A percentile compares a stretch with the other conserved stretches of the same genome.
Conservation (phyloP, 2,888 invertebrate genomes). For the Uloborus plumipes region DNA sequence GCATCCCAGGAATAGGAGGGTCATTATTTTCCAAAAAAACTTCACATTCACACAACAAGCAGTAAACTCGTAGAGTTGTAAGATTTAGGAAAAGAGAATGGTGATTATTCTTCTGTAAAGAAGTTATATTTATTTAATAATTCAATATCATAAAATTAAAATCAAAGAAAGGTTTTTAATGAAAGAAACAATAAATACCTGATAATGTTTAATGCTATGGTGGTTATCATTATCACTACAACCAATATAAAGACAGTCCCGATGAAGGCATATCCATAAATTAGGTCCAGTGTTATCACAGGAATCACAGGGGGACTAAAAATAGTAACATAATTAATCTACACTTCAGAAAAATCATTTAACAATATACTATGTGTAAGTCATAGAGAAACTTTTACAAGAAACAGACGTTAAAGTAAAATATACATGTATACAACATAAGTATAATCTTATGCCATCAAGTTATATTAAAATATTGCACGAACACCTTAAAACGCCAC, state of each 20-base stretch:
- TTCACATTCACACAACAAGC: constrained; percentile 87
- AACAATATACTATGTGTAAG: not conserved
- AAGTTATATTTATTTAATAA: not conserved
- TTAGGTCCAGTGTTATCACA: constrained; percentile 83
- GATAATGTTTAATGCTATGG: constrained; percentile 86
- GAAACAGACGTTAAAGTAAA: not conserved
- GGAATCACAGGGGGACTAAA: constrained; percentile 76
- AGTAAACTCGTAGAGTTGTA: constrained; percentile 88
- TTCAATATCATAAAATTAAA: not conserved
- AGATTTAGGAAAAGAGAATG: constrained; percentile 89
- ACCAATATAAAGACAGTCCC: constrained; percentile 84
- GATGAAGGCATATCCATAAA: constrained; percentile 88
- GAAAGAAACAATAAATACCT: constrained; percentile 4
- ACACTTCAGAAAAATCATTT: not conserved
- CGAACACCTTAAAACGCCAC: too few relatives aligned
- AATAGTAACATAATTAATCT: constrained; percentile 2
- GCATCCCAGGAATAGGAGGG: constrained; percentile 69
- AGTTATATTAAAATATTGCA: too few relatives aligned
- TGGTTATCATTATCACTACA: constrained; percentile 87
- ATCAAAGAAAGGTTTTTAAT: not conserved
- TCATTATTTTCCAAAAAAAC: constrained; percentile 76
- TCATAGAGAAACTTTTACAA: too few relatives aligned
- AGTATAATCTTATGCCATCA: too few relatives aligned
- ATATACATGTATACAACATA: not conserved
- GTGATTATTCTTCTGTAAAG: constrained; percentile 75